Conservation (phyloP, 2,797 vertebrate species). For the Chrysocyon brachyurus region DNA sequence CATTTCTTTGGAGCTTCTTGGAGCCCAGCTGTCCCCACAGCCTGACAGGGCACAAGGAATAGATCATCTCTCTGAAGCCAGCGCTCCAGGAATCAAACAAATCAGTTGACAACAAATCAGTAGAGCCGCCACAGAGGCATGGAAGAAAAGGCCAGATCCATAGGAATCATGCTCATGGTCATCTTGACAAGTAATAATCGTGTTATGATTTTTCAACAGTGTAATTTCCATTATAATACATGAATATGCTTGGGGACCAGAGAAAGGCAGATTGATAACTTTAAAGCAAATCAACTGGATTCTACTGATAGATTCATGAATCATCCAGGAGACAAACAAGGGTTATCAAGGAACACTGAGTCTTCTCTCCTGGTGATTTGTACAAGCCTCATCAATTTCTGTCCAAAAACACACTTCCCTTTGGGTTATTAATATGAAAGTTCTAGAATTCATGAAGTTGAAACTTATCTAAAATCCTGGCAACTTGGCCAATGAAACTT, state of each 20-base stretch:
- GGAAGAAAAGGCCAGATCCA: not conserved
- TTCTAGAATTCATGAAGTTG: conserved; percentile 52
- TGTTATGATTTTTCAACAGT: not conserved
- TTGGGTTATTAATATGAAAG: conserved; percentile 60
- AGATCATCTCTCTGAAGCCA: not conserved
- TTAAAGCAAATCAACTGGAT: conserved; percentile 65
- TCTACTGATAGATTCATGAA: conserved; percentile 14
- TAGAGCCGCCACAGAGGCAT: not conserved
- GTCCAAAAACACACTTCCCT: conserved; percentile 43
- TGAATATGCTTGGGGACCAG: conserved; percentile 48
- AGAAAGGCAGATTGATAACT: conserved; percentile 65
- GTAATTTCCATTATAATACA: conserved; percentile 42
- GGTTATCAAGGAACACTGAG: not conserved
- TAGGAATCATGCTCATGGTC: not conserved
- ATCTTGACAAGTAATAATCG: conserved; percentile 49
- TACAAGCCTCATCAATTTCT: conserved; percentile 69
- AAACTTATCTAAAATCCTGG: conserved; percentile 63
- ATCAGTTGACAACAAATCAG: not conserved
- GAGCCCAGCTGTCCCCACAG: not conserved
- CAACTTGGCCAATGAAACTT: conserved; percentile 47
- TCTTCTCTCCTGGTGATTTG: conserved; percentile 9
- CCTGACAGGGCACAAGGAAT: not conserved
- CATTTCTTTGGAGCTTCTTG: not conserved
- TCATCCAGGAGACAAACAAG: not conserved
- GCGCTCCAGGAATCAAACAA: not conserved